A percentile compares a stretch with the other conserved stretches of the same genome.
Evolutionary conservation across 2,113 vertebrate species (phyloP).

Genomic region (Excalfactoria chinensis): DNA sequence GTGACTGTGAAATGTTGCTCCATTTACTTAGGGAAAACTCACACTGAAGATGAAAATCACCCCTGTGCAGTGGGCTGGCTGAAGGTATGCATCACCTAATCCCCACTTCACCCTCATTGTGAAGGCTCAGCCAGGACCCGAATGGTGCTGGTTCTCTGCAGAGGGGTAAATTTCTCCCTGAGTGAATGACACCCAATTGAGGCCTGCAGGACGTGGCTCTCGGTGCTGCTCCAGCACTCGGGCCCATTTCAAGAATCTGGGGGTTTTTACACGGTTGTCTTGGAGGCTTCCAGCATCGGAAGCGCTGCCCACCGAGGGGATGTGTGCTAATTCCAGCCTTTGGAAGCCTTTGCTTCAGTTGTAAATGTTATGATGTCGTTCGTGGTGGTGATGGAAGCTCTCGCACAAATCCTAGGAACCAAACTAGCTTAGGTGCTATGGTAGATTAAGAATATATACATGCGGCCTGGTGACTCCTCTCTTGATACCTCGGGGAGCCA

Average conservation of each 20-base stretch:
- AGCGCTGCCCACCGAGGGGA: background rate
- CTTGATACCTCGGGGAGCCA: background rate
- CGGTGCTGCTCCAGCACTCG: background rate
- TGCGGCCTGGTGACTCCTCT: background rate
- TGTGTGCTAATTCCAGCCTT: background rate
- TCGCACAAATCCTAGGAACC: background rate
- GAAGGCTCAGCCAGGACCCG: slow-evolving; percentile 58
- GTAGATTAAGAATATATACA: background rate
- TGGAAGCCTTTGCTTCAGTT: background rate
- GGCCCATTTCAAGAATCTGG: background rate
- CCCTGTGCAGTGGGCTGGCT: slow-evolving; percentile 73
- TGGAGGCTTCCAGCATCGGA: background rate
- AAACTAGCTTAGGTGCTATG: background rate
- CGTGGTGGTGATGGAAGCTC: background rate
- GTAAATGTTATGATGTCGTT: background rate
- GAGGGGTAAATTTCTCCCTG: slow-evolving; percentile 67
- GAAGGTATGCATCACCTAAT: slow-evolving; percentile 69
- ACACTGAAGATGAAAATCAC: slow-evolving; percentile 76
- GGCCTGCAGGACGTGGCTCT: background rate
- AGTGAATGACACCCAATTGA: background rate
- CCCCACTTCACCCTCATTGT: slow-evolving; percentile 62
- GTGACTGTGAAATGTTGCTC: slow-evolving; percentile 70
- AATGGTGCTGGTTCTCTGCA: slow-evolving; percentile 70
- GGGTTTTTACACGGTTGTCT: background rate
- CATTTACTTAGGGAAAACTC: slow-evolving; percentile 74